A percentile compares a stretch with the other conserved stretches of the same genome.
These are phyloP conservation scores for Drosophila seguyi DNA, from an alignment of 1,140 invertebrate genomes.

Conservation along the genomic window DNA sequence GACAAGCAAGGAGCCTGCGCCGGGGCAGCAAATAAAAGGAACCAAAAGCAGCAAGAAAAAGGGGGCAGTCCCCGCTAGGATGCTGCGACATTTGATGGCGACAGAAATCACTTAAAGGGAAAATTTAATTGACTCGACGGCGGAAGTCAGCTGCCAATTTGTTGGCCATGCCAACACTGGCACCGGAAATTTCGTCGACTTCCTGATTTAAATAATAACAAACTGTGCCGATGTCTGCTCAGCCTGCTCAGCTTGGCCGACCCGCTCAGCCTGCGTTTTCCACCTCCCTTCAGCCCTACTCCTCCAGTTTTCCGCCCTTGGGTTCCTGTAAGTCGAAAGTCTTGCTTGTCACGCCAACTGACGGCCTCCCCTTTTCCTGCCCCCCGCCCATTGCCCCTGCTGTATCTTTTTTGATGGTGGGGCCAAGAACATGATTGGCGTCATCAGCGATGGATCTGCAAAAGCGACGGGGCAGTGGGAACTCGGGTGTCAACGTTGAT, in stretches of 20 bases:
- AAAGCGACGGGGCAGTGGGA: conserved; percentile 3
- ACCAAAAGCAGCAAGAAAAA: neutral
- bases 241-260: neutral
- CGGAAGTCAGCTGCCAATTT: conserved; percentile 73
- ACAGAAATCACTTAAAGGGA: conserved; percentile 80
- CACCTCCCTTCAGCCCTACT: neutral
- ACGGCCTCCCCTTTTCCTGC: conserved; percentile 33
- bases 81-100: conserved; percentile 71
- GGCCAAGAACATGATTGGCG: conserved; percentile 53
- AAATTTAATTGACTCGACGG: conserved; percentile 79
- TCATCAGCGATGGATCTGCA: conserved; percentile 48
- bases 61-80: neutral
- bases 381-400: neutral
- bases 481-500: conserved; percentile 32
- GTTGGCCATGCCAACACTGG: conserved; percentile 67
- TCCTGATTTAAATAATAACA: conserved; percentile 85
- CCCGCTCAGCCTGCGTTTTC: neutral
- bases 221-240: conserved; percentile 68
- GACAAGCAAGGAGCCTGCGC: neutral
- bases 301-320: conserved; percentile 2
- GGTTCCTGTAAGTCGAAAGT: conserved; percentile 49
- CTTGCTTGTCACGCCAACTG: conserved; percentile 78
- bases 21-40: conserved; percentile 10
- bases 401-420: conserved; percentile 6
- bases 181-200: conserved; percentile 82